Percentiles rank a stretch among this genome's conserved stretches.
Conservation (phyloP, 2,888 invertebrate species). For the Drosophila barbarae region DNA sequence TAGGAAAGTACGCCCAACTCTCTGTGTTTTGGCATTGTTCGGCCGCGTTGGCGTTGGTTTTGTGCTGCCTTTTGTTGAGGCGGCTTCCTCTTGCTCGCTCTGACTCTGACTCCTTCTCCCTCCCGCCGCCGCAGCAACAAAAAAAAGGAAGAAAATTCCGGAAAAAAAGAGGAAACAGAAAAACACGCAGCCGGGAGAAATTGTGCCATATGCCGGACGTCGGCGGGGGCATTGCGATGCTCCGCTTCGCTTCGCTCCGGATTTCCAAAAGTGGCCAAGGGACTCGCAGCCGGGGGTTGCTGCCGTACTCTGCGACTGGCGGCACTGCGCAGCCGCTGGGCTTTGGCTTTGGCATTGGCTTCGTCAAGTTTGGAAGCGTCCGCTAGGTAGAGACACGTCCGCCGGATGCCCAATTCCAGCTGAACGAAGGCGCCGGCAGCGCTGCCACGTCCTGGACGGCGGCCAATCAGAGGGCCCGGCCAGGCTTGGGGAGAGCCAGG, state of each 20-base stretch:
- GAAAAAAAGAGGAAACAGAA: not conserved
- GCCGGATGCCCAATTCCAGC: constrained; percentile 64
- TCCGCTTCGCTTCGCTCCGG: constrained; percentile 47
- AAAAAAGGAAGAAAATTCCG: constrained; percentile 5
- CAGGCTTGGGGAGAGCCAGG: not conserved
- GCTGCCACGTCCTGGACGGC: constrained; percentile 11
- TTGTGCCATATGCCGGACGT: constrained; percentile 71
- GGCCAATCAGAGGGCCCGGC: constrained; percentile 52
- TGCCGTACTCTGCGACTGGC: not conserved
- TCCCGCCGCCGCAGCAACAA: not conserved
- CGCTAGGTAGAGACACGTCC: constrained; percentile 44
- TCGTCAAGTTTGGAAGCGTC: constrained; percentile 59
- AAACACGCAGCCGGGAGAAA: constrained; percentile 46
- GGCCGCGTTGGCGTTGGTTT: constrained; percentile 55
- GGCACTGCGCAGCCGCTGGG: constrained; percentile 56
- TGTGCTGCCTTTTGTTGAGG: constrained; percentile 63
- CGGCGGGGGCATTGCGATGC: constrained; percentile 56
- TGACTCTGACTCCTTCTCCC: not conserved
- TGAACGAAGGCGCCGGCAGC: constrained; percentile 59
- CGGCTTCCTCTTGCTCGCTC: not conserved
- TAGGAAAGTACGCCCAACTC: constrained; percentile 34
- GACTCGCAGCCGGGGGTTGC: not conserved
- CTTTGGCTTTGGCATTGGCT: constrained; percentile 55
- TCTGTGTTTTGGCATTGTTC: constrained; percentile 46
- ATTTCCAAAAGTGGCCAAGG: constrained; percentile 3